phyloP scores from a whole-genome alignment of 1,140 invertebrate species.

The Watersipora subatra region DNA sequence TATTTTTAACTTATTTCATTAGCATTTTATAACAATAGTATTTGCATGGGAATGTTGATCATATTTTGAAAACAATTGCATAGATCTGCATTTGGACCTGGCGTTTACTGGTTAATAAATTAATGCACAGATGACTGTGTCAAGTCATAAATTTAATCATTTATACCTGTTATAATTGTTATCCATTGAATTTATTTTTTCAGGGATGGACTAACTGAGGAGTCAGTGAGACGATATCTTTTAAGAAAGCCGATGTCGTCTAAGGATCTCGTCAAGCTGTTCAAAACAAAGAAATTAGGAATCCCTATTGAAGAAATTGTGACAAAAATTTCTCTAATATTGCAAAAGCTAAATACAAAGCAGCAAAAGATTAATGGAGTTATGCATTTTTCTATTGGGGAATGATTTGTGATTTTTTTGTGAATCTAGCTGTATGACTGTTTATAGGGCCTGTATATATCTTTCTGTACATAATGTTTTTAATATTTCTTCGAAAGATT shows the following conservation, averaged over 20 bases:
- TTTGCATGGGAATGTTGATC: too few species aligned
- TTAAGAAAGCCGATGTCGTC: constrained; percentile 90
- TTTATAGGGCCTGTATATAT: neutral
- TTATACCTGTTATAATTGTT: too few species aligned
- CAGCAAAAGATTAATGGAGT: constrained; percentile 83
- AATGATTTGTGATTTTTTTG: constrained; percentile 15
- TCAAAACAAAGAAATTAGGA: constrained; percentile 85
- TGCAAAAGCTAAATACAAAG: constrained; percentile 85
- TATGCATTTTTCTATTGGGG: constrained; percentile 77
- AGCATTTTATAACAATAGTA: too few species aligned
- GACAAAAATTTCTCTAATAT: constrained; percentile 78
- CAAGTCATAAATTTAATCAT: too few species aligned
- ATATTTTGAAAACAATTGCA: too few species aligned
- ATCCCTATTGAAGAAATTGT: constrained; percentile 75
- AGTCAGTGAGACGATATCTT: constrained; percentile 79
- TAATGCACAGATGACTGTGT: too few species aligned
- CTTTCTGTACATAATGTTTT: neutral
- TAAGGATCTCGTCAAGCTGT: constrained; percentile 82
- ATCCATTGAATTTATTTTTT: too few species aligned
- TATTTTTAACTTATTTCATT: too few species aligned
- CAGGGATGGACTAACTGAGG: constrained; percentile 76
- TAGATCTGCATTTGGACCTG: too few species aligned
- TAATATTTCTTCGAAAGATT: too few species aligned
- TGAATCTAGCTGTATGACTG: neutral
- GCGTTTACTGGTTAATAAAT: too few species aligned